phyloP scores from a whole-genome alignment of 2,113 vertebrate species.

The Rattus rattus region DNA sequence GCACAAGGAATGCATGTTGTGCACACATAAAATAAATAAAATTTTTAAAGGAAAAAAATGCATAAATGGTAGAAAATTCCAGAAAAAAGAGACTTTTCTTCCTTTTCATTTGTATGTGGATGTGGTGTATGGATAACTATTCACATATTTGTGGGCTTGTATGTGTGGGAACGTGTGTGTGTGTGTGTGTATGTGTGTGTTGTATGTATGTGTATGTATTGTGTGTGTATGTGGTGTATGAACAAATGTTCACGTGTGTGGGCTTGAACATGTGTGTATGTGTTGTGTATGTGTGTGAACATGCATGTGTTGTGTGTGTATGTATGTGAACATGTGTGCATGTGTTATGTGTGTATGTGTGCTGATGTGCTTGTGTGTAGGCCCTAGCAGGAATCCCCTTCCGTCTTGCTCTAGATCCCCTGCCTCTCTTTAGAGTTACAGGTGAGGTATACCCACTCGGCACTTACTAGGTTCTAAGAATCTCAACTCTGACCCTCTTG shows the following conservation, averaged over 20 bases:
- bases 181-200: neutral
- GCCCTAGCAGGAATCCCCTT: neutral
- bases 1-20: neutral
- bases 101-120: neutral
- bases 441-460: neutral
- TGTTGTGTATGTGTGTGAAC: neutral
- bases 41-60: neutral
- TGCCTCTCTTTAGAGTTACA: neutral
- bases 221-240: neutral
- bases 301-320: too few species aligned
- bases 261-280: neutral
- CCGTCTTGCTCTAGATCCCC: neutral
- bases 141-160: neutral
- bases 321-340: neutral
- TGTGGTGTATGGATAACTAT: neutral
- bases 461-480: neutral
- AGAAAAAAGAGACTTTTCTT: neutral
- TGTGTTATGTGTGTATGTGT: too few species aligned
- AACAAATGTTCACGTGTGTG: neutral
- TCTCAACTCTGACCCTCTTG: neutral
- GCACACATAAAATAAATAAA: neutral
- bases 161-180: neutral
- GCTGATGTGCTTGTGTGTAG: neutral
- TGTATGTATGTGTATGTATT: neutral
- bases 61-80: slow-evolving; percentile 41